Percentiles rank a stretch among this genome's conserved stretches.
Evolutionary conservation across 2,113 vertebrate species (phyloP).

Genomic region (Megaleporinus macrocephalus): DNA sequence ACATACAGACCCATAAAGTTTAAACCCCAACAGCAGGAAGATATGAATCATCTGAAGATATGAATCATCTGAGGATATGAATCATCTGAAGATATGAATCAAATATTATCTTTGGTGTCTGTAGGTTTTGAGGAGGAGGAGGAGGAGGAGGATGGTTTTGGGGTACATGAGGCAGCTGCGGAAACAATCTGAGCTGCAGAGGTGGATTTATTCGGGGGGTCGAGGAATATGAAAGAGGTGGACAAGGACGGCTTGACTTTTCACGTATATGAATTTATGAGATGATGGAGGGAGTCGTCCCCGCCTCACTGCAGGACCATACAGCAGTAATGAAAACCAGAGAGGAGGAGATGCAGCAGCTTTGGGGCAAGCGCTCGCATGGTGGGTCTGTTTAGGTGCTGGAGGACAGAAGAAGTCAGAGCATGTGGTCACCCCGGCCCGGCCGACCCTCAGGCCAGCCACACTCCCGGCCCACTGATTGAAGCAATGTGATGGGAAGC

Average conservation of each 20-base stretch:
- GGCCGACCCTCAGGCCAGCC: background rate
- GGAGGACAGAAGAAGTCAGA: background rate
- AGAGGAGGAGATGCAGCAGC: background rate
- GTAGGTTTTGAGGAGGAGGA: background rate
- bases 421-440: slow-evolving; percentile 8
- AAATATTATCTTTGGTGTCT: background rate
- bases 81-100: background rate
- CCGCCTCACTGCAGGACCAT: background rate
- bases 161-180: background rate
- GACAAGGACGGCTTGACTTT: background rate
- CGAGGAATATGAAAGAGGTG: background rate
- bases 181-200: background rate
- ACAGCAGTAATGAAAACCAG: background rate
- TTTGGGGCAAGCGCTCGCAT: background rate
- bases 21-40: background rate
- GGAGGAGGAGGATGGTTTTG: background rate
- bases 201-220: background rate
- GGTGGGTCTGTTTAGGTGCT: background rate
- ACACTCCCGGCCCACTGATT: background rate
- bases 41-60: no score
- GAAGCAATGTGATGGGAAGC: background rate
- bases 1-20: background rate
- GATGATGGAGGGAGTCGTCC: background rate
- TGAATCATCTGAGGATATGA: no score
- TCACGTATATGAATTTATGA: background rate